Conservation (phyloP, 2,888 invertebrate genomes). For the Anarsia innoxiella region DNA sequence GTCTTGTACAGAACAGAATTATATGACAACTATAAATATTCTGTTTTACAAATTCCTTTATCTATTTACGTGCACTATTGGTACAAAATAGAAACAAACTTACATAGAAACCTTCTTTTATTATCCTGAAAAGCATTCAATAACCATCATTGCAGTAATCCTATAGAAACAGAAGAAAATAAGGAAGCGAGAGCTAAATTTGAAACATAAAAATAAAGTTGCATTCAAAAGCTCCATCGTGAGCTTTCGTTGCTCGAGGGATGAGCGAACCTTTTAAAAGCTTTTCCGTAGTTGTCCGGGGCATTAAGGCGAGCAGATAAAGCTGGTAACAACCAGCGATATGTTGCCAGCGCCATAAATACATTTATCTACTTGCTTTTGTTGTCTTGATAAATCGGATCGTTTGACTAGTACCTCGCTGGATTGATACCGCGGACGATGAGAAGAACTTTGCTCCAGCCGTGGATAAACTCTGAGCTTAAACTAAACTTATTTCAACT, state of each 20-base stretch:
- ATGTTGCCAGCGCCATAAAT: slow-evolving; percentile 56
- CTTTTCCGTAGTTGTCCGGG: slow-evolving; percentile 48
- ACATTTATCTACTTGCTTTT: slow-evolving; percentile 61
- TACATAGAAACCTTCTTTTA: neutral
- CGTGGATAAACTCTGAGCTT: too few species aligned
- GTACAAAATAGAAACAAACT: neutral
- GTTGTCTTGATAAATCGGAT: slow-evolving; percentile 57
- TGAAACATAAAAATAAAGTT: slow-evolving; percentile 3
- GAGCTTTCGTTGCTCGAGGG: slow-evolving; percentile 48
- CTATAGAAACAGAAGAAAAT: neutral
- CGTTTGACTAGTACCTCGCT: slow-evolving; percentile 43
- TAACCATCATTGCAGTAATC: neutral
- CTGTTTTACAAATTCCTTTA: neutral
- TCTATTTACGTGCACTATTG: neutral
- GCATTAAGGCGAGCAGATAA: slow-evolving; percentile 62
- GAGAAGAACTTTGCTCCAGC: slow-evolving; percentile 2
- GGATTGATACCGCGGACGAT: slow-evolving; percentile 26
- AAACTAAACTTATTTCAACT: too few species aligned
- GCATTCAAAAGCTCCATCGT: slow-evolving; percentile 18
- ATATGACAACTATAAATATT: neutral
- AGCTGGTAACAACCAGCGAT: slow-evolving; percentile 51
- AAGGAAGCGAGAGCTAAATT: slow-evolving; percentile 3
- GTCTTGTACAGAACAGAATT: neutral
- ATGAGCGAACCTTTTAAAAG: slow-evolving; percentile 61
- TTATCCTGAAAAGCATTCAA: neutral